Conservation (phyloP, 2,888 invertebrate genomes). For the Theretra japonica region DNA sequence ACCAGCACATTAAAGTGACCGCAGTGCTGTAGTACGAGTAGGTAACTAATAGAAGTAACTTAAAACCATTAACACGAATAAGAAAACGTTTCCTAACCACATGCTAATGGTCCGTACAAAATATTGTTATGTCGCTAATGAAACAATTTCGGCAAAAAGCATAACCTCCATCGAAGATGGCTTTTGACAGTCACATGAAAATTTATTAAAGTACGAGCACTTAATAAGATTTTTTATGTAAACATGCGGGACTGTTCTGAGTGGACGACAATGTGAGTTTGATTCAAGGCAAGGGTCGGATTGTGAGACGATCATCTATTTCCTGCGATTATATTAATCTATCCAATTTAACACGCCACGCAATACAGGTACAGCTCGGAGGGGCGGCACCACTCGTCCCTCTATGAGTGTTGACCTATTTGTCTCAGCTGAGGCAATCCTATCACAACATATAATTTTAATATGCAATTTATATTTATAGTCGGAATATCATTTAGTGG, state of each 20-base stretch:
- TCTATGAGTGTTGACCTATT: constrained; percentile 9
- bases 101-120: constrained; percentile 64
- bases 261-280: constrained; percentile 36
- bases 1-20: constrained; percentile 22
- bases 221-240: constrained; percentile 43
- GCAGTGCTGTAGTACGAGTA: neutral
- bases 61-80: constrained; percentile 50
- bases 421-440: neutral
- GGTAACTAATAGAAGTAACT: constrained; percentile 12
- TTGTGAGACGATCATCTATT: constrained; percentile 13
- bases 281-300: constrained; percentile 31
- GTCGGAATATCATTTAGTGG: constrained; percentile 19
- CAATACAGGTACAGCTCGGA: constrained; percentile 13
- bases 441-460: constrained; percentile 11
- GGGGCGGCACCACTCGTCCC: neutral
- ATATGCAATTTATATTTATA: constrained; percentile 23
- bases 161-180: constrained; percentile 47
- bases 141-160: constrained; percentile 64
- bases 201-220: constrained; percentile 54
- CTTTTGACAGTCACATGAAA: constrained; percentile 69
- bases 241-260: constrained; percentile 45
- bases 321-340: constrained; percentile 19
- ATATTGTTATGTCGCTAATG: constrained; percentile 64
- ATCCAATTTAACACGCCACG: constrained; percentile 29
- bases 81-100: constrained; percentile 58